Percentiles rank a stretch among this genome's conserved stretches.
phyloP scores from a whole-genome alignment of 2,888 invertebrate species.

The Nemurella pictetii region DNA sequence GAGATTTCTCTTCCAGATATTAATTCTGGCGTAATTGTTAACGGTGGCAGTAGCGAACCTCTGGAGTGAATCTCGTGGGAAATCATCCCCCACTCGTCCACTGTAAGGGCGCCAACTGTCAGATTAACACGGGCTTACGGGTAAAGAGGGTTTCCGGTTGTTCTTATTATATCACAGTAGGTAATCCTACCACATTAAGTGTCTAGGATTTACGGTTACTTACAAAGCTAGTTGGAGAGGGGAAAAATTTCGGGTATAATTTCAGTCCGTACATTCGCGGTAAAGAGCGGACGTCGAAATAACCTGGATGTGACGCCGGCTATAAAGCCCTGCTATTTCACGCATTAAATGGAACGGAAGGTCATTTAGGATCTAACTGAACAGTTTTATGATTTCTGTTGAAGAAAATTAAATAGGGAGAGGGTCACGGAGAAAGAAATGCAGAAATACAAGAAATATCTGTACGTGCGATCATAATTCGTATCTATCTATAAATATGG shows the following conservation, averaged over 20 bases:
- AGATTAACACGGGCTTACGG: conserved; percentile 31
- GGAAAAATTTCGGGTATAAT: neutral
- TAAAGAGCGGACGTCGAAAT: too few species aligned
- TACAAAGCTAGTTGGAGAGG: neutral
- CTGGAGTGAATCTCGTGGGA: conserved; percentile 13
- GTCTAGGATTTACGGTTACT: conserved; percentile 1
- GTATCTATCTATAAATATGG: too few species aligned
- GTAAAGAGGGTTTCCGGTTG: conserved; percentile 16
- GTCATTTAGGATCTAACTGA: too few species aligned
- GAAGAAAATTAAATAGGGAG: too few species aligned
- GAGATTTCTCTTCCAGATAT: neutral
- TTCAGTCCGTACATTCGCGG: too few species aligned
- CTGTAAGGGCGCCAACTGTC: conserved; percentile 22
- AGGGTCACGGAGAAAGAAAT: too few species aligned
- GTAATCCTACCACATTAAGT: conserved; percentile 19
- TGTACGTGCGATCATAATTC: too few species aligned
- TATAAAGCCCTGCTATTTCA: too few species aligned
- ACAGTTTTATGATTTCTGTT: too few species aligned
- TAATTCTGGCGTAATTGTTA: neutral
- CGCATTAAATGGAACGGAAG: too few species aligned
- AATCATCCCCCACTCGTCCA: conserved; percentile 23
- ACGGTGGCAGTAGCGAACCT: neutral
- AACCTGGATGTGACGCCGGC: too few species aligned
- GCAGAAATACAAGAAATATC: too few species aligned
- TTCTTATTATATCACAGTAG: conserved; percentile 7